Evolutionary conservation across 2,888 invertebrate genomes (phyloP).

Genomic region (Eupithecia subumbrata): DNA sequence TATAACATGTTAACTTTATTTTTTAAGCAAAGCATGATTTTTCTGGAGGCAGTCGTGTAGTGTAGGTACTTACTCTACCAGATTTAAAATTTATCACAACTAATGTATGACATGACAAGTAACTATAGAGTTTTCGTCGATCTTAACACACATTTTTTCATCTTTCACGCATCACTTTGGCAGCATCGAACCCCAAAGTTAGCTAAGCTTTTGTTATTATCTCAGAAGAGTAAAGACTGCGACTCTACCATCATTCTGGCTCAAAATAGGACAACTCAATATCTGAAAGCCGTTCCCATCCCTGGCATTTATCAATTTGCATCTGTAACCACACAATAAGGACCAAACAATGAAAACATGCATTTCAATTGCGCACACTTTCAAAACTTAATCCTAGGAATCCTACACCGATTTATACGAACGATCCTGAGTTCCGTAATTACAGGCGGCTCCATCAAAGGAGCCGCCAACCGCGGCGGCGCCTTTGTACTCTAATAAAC

Average conservation of each 20-base stretch:
- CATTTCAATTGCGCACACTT: constrained; percentile 42
- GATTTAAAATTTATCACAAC: neutral
- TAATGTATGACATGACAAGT: no score
- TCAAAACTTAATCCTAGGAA: constrained; percentile 61
- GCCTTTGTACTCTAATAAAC: constrained; percentile 81
- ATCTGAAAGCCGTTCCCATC: constrained; percentile 10
- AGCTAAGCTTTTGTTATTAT: neutral
- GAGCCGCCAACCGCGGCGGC: constrained; percentile 73
- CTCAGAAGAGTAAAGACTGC: neutral
- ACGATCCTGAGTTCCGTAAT: constrained; percentile 72
- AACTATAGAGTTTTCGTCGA: no score
- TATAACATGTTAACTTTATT: no score
- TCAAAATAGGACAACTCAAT: constrained; percentile 4
- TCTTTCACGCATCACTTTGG: neutral
- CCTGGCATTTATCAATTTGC: constrained; percentile 25
- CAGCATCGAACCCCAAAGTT: neutral
- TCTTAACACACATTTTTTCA: neutral
- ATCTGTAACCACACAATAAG: constrained; percentile 27
- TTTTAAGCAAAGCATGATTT: neutral
- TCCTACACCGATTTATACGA: constrained; percentile 54
- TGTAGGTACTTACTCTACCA: neutral
- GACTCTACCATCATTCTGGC: neutral
- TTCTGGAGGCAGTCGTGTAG: neutral
- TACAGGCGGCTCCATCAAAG: constrained; percentile 77
- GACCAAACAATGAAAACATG: constrained; percentile 35